Percentiles rank a stretch among this genome's conserved stretches.
These are phyloP conservation scores for Taphrorychus bicolor DNA, from an alignment of 2,888 invertebrate species.

Conservation along the genomic window DNA sequence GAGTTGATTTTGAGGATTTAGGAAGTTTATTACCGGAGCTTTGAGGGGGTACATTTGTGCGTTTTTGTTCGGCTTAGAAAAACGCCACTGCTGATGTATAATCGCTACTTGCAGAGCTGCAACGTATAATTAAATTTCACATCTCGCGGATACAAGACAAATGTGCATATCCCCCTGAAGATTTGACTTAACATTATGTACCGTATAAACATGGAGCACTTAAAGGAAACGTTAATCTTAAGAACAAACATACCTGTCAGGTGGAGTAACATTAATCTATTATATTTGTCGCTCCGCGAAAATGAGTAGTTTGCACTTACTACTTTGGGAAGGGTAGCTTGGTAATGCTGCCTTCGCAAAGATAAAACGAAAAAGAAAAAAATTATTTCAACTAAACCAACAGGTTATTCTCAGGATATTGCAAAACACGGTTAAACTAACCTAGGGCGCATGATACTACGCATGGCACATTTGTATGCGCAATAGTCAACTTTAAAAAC, in stretches of 20 bases:
- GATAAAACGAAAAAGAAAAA: too few relatives aligned
- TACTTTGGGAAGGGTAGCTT: slow-evolving; percentile 5
- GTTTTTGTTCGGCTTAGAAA: slow-evolving; percentile 36
- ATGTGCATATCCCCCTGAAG: slow-evolving; percentile 7
- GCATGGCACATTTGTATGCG: too few relatives aligned
- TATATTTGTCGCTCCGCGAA: slow-evolving; percentile 30
- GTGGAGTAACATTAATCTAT: slow-evolving; percentile 32
- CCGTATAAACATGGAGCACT: slow-evolving; percentile 30
- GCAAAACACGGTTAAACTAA: too few relatives aligned
- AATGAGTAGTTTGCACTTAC: slow-evolving; percentile 25
- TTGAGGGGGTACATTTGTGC: slow-evolving; percentile 46
- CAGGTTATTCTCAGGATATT: too few relatives aligned
- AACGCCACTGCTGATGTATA: too few relatives aligned
- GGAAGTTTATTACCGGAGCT: slow-evolving; percentile 35
- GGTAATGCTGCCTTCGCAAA: not conserved
- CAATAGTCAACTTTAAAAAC: too few relatives aligned
- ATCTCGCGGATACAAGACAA: not conserved
- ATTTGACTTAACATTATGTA: slow-evolving; percentile 25
- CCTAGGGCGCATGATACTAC: too few relatives aligned
- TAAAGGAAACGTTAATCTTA: slow-evolving; percentile 36
- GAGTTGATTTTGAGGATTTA: slow-evolving; percentile 38
- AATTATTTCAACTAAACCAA: too few relatives aligned
- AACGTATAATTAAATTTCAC: not conserved
- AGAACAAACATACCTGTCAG: slow-evolving; percentile 36
- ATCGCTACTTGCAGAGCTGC: not conserved